These are phyloP conservation scores for Fissipunctia ypsillon DNA, from an alignment of 2,888 invertebrate species.

Conservation along the genomic window DNA sequence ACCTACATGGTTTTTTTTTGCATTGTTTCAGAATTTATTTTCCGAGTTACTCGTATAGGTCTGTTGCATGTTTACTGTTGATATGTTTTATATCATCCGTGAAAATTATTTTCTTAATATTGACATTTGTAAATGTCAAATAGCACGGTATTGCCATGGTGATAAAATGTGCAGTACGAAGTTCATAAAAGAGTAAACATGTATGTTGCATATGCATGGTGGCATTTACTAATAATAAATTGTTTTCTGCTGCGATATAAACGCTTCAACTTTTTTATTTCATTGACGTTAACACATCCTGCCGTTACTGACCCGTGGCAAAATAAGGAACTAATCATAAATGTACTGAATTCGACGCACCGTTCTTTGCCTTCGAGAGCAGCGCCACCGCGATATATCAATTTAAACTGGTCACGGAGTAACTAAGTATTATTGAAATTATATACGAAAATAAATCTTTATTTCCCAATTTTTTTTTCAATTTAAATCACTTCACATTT, in stretches of 20 bases:
- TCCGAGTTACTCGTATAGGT: not conserved
- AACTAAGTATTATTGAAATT: not conserved
- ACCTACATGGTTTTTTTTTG: not conserved
- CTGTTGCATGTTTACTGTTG: not conserved
- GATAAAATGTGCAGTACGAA: not conserved
- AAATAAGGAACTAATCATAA: slow-evolving; percentile 15
- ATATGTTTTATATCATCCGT: not conserved
- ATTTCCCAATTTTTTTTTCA: not conserved
- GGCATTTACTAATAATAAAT: not conserved
- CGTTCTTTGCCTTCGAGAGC: not conserved
- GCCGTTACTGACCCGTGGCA: not conserved
- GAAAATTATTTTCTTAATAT: not conserved
- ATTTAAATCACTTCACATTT: slow-evolving; percentile 3
- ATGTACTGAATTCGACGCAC: not conserved
- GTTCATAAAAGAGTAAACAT: not conserved
- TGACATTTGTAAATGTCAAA: slow-evolving; percentile 23
- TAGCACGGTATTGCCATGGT: not conserved
- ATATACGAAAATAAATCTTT: not conserved
- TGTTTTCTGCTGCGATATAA: not conserved
- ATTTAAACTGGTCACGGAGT: not conserved
- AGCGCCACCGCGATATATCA: not conserved
- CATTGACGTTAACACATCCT: not conserved
- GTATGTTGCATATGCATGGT: not conserved
- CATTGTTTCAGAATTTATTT: slow-evolving; percentile 22
- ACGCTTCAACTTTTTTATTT: too few relatives aligned